phyloP scores from a whole-genome alignment of 2,113 vertebrate genomes.

The Zingel zingel region DNA sequence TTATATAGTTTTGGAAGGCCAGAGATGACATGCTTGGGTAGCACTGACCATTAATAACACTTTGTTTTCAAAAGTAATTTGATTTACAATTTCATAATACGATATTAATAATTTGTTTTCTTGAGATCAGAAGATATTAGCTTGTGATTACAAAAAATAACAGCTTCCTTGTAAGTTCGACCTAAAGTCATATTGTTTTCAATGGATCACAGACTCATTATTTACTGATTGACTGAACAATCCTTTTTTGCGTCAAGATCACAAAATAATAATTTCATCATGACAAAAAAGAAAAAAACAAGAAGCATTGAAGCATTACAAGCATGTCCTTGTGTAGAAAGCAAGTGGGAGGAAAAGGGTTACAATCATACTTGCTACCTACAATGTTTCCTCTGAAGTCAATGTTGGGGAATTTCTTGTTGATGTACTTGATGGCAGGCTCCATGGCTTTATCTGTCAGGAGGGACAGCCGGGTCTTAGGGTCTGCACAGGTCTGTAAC shows the following conservation, averaged over 20 bases:
- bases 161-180: not conserved
- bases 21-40: not conserved
- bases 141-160: not conserved
- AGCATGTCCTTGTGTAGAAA: not conserved
- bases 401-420: slow-evolving; percentile 93
- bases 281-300: not conserved
- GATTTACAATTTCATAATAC: not conserved
- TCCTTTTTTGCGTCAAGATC: not conserved
- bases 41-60: not conserved
- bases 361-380: slow-evolving; percentile 51
- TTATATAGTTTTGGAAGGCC: not conserved
- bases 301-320: not conserved
- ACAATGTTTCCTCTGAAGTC: slow-evolving; percentile 91
- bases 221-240: not conserved
- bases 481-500: slow-evolving; percentile 87
- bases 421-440: slow-evolving; percentile 91
- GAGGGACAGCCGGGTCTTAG: slow-evolving; percentile 85
- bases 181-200: not conserved
- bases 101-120: too few species aligned
- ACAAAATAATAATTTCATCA: not conserved
- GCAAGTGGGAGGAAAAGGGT: not conserved
- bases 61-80: not conserved
- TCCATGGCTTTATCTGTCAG: slow-evolving; percentile 91
- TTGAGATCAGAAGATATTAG: not conserved
- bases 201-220: not conserved